Conservation (phyloP, 2,888 invertebrate genomes). For the Pandemis heparana region DNA sequence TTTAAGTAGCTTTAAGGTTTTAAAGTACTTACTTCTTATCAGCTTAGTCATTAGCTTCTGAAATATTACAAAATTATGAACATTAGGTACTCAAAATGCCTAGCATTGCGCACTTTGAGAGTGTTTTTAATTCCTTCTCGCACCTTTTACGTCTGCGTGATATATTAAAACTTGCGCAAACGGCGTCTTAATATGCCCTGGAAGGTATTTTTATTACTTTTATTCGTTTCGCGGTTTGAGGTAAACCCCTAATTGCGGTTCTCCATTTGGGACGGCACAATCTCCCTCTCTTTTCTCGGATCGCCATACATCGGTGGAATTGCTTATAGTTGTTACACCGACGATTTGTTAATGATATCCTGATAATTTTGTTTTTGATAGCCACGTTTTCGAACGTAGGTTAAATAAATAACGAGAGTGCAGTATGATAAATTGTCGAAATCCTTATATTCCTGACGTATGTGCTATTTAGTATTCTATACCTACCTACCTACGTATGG, state of each 20-base stretch:
- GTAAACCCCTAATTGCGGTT: slow-evolving; percentile 25
- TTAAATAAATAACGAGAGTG: too few species aligned
- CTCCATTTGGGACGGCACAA: neutral
- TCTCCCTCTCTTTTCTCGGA: slow-evolving; percentile 3
- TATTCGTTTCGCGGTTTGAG: slow-evolving; percentile 7
- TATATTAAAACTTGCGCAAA: slow-evolving; percentile 28
- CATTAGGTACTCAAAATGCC: neutral
- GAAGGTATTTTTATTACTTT: slow-evolving; percentile 23
- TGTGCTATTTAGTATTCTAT: too few species aligned
- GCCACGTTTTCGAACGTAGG: too few species aligned
- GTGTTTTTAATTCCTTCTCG: neutral
- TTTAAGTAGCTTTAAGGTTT: neutral
- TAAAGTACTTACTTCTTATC: neutral
- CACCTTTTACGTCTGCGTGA: slow-evolving; percentile 1
- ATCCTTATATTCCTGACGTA: too few species aligned
- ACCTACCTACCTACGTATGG: too few species aligned
- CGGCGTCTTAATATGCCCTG: slow-evolving; percentile 17
- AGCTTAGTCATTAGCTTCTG: neutral
- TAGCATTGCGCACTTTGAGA: neutral
- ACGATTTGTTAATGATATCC: neutral
- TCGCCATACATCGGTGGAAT: neutral
- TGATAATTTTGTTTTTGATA: too few species aligned
- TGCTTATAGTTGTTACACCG: neutral
- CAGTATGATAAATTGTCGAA: too few species aligned
- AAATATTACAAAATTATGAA: neutral